Base-by-base conservation (phyloP, 2,113 vertebrate species). In the Serilophus lunatus region DNA sequence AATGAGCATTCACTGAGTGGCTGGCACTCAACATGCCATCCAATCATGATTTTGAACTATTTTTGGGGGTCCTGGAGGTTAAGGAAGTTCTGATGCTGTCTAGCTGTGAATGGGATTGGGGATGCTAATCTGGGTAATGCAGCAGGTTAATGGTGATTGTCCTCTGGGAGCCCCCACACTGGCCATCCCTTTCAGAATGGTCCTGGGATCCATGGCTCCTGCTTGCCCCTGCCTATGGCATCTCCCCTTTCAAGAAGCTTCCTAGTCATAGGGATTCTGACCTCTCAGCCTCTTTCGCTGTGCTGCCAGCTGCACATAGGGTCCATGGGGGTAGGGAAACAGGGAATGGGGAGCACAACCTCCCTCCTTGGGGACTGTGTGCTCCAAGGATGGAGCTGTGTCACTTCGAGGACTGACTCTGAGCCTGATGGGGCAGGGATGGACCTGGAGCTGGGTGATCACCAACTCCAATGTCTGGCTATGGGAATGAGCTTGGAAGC, bases 161-260 rank as follows among this genome's bases (percentile, higher is more conserved):
- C 4, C 59, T 35, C 47, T 28, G 5, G 28, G 38, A 91, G 60
- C 12, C 26, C 20, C 0, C 1, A 31, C n/a, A 7, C 18, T 63
- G 45, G 51, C 29, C 0, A 0, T 50, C 33, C 38, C 56, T 88
- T n/a, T 75, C 0, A 0, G 2, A 14, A 38, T 35, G 36, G 50
- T 33, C 29, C 81, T 2, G 0, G 2, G 9, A 59, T 40, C 51
- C 76, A 47, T 18, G 22, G 54, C 54, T 82, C n/a, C 40, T 77
- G 63, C 63, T 63, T 40, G 42, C 12, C 57, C 36, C 25, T 26
- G 28, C 49, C n/a, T 33, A 24, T 38, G 51, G 11, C 36, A 50
- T 7, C 47, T 71, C n/a, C 38, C 24, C 19, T 17, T 54, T 40
- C 66, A 64, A 61, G 35, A 13, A 56, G 19, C 42, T 61, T 59